These are phyloP conservation scores for Torymus auratus DNA, from an alignment of 2,888 invertebrate species.

Conservation along the genomic window DNA sequence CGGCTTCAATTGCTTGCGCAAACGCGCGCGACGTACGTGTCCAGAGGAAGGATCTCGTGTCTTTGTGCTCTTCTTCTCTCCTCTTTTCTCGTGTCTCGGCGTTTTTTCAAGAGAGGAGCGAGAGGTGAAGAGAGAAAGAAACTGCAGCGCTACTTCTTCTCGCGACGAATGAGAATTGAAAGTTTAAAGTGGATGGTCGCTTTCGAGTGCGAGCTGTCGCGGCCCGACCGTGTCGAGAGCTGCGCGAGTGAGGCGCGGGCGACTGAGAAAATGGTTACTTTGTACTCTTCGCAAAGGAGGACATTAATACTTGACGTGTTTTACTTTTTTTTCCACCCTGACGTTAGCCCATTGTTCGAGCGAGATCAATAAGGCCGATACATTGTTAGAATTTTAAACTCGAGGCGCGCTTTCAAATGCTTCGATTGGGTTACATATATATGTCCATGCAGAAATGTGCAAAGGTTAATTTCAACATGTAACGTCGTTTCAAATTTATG, in stretches of 20 bases:
- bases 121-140: no score
- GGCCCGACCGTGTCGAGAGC: background rate
- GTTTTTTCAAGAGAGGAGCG: no score
- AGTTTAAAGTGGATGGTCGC: background rate
- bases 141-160: no score
- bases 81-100: no score
- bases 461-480: no score
- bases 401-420: background rate
- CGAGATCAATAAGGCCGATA: background rate
- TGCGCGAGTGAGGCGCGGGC: no score
- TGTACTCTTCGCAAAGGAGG: slow-evolving; percentile 22
- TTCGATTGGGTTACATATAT: no score
- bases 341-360: background rate
- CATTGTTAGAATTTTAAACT: background rate
- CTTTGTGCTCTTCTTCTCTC: background rate
- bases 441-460: no score
- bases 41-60: background rate
- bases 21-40: background rate
- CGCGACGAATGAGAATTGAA: background rate
- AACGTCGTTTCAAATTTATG: no score
- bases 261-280: slow-evolving; percentile 7
- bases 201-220: background rate
- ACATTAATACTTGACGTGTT: slow-evolving; percentile 7
- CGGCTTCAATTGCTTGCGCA: slow-evolving; percentile 19
- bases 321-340: background rate